These are phyloP conservation scores for Drosophila obscura DNA, from an alignment of 1,140 invertebrate genomes.

Conservation along the genomic window DNA sequence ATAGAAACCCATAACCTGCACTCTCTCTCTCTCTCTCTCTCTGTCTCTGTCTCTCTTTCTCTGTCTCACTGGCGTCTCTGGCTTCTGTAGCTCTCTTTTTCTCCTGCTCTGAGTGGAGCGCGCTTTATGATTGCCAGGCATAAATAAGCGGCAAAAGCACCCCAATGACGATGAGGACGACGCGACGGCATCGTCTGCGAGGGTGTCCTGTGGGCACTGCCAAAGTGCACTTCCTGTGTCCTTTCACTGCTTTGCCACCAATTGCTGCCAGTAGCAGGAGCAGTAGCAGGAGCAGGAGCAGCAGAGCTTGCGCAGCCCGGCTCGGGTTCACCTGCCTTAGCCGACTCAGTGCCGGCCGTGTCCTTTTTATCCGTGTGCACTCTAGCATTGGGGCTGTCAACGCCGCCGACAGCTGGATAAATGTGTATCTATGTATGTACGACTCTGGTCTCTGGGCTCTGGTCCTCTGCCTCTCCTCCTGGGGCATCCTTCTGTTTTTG, in stretches of 20 bases:
- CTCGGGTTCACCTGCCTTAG: conserved; percentile 66
- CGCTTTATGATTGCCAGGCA: conserved; percentile 80
- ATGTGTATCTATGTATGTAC: conserved; percentile 67
- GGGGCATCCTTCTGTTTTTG: conserved; percentile 10
- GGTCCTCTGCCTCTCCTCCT: conserved; percentile 25
- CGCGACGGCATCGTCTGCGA: conserved; percentile 2
- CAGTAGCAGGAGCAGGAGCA: conserved; percentile 4
- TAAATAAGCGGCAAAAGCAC: conserved; percentile 79
- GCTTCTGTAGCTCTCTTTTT: conserved; percentile 26
- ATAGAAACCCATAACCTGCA: conserved; percentile 80
- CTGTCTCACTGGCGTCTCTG: conserved; percentile 7
- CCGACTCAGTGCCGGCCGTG: conserved; percentile 25
- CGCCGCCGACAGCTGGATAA: conserved; percentile 76
- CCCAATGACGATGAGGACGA: conserved; percentile 45
- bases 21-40: conserved; percentile 32
- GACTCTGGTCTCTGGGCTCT: conserved; percentile 6
- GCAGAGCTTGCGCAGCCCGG: conserved; percentile 27
- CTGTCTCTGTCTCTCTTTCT: conserved; percentile 34
- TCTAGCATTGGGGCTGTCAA: conserved; percentile 59
- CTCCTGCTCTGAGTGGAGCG: conserved; percentile 35
- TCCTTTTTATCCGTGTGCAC: conserved; percentile 42
- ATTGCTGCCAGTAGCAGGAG: conserved; percentile 43
- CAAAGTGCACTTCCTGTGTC: conserved; percentile 78
- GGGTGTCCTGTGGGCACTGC: conserved; percentile 58
- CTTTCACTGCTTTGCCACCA: conserved; percentile 65